These are phyloP conservation scores for Microtus californicus DNA, from an alignment of 2,797 vertebrate genomes.

Conservation along the genomic window DNA sequence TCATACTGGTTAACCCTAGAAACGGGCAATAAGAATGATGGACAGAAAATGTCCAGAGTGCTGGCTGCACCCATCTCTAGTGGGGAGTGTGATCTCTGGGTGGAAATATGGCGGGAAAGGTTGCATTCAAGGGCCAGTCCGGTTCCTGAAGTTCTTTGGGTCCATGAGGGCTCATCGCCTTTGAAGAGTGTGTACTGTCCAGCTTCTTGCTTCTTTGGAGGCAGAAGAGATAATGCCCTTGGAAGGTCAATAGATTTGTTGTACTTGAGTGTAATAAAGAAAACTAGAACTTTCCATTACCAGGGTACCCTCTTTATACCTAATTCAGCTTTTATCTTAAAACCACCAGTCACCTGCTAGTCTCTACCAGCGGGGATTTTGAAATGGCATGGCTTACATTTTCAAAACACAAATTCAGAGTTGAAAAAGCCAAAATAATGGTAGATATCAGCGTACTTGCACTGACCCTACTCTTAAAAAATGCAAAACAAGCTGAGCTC, in stretches of 20 bases:
- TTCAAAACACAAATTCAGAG: slow-evolving; percentile 48
- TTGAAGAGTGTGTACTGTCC: background rate
- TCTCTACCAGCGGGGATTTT: slow-evolving; percentile 73
- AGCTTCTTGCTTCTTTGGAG: background rate
- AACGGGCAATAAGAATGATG: background rate
- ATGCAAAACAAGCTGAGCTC: background rate
- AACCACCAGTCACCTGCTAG: slow-evolving; percentile 5
- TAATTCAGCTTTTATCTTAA: background rate
- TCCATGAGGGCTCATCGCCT: background rate
- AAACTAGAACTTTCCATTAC: slow-evolving; percentile 16
- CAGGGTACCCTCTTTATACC: background rate
- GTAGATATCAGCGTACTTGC: background rate
- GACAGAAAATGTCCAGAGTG: background rate
- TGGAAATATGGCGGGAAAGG: background rate
- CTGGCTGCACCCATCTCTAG: background rate
- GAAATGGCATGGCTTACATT: slow-evolving; percentile 75
- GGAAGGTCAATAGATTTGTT: background rate
- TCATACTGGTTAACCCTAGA: background rate
- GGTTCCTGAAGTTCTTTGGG: background rate
- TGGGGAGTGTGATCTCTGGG: background rate
- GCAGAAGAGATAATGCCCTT: background rate
- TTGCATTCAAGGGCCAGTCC: background rate
- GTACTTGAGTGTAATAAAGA: background rate
- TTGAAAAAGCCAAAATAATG: slow-evolving; percentile 50
- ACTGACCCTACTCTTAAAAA: background rate